Evolutionary conservation across 53 echinoderm and acorn worm species (phyloP).

Genomic region (Crossaster papposus): DNA sequence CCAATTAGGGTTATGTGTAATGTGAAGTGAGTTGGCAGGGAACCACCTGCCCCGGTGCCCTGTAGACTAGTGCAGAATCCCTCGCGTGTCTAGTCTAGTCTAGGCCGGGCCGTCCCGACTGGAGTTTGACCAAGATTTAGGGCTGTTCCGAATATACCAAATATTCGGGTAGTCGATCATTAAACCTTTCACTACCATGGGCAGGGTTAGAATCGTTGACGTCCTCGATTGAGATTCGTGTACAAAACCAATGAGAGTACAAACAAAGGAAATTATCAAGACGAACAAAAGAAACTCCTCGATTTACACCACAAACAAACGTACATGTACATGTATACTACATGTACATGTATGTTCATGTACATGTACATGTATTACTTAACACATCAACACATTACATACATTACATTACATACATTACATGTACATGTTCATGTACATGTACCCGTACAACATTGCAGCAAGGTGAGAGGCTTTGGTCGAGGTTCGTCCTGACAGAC

Average conservation of each 20-base stretch:
- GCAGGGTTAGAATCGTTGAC: too few species aligned
- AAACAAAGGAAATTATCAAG: too few species aligned
- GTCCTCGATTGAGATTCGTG: neutral
- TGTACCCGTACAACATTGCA: neutral
- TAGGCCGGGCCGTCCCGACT: neutral
- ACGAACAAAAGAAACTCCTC: too few species aligned
- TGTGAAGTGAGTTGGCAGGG: conserved; percentile 1
- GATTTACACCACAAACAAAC: too few species aligned
- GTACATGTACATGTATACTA: neutral
- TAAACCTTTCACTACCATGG: too few species aligned
- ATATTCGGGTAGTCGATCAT: too few species aligned
- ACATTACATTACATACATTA: neutral
- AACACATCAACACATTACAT: too few species aligned
- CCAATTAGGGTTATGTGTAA: neutral
- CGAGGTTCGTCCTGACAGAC: too few species aligned
- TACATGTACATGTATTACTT: conserved; percentile 11
- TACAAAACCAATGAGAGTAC: too few species aligned
- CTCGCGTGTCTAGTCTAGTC: neutral
- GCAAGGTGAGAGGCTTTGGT: too few species aligned
- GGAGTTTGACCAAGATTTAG: neutral
- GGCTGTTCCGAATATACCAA: too few species aligned
- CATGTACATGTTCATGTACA: conserved; percentile 6
- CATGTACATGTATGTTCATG: conserved; percentile 14
- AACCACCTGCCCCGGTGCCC: conserved; percentile 14
- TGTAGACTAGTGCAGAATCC: neutral